These are phyloP conservation scores for Chlamydotis undulata DNA, from an alignment of 2,113 vertebrate species.

Conservation along the genomic window DNA sequence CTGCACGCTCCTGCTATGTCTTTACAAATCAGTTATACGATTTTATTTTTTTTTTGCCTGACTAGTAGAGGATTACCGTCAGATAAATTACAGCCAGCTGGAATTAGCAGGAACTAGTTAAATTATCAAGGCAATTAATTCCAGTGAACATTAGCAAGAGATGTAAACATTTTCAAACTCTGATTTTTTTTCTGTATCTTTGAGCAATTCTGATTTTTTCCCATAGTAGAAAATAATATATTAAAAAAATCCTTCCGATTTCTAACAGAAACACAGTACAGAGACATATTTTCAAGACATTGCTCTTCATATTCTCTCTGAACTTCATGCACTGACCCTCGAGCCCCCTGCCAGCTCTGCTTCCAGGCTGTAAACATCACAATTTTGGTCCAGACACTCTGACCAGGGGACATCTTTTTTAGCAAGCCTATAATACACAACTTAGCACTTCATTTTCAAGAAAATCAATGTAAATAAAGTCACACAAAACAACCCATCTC, in stretches of 20 bases:
- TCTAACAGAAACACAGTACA: background rate
- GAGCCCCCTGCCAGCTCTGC: background rate
- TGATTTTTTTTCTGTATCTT: background rate
- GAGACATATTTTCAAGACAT: background rate
- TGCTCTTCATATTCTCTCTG: background rate
- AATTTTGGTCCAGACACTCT: constrained; percentile 1
- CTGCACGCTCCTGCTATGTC: background rate
- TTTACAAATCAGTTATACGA: background rate
- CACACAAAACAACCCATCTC: constrained; percentile 14
- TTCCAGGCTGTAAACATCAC: constrained; percentile 38
- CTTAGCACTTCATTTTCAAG: constrained; percentile 66
- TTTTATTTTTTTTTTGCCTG: fast-evolving
- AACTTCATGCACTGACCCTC: background rate
- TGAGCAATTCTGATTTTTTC: background rate
- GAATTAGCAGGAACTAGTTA: background rate
- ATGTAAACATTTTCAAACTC: background rate
- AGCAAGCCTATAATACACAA: constrained; percentile 32
- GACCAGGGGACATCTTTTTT: constrained; percentile 12
- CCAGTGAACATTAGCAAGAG: background rate
- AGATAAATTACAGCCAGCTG: background rate
- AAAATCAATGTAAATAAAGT: constrained; percentile 74
- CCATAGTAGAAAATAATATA: background rate
- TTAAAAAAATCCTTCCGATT: background rate
- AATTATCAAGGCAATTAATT: background rate
- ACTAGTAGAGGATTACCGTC: background rate